Conservation (phyloP, 2,113 vertebrate species). For the Lucifuga dentata region DNA sequence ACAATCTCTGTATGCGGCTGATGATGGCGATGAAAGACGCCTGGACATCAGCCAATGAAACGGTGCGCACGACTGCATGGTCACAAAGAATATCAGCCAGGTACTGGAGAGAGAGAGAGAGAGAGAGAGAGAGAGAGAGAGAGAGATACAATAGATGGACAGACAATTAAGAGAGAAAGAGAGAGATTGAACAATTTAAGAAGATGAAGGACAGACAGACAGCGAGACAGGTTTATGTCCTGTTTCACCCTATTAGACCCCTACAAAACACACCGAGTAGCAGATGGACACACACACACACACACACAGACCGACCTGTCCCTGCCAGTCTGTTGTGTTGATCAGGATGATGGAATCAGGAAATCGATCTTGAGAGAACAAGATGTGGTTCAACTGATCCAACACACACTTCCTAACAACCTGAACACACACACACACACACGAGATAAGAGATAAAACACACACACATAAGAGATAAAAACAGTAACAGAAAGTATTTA, state of each 20-base stretch:
- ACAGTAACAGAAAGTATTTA: no score
- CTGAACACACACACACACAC: constrained; percentile 39
- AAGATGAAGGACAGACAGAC: background rate
- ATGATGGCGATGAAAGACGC: constrained; percentile 80
- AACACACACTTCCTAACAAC: constrained; percentile 79
- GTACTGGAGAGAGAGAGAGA: constrained; percentile 46
- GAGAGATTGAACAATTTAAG: no score
- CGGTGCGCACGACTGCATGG: constrained; percentile 78
- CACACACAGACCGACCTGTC: constrained; percentile 72
- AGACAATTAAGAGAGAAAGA: no score
- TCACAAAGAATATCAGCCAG: constrained; percentile 75
- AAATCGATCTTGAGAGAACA: constrained; percentile 77
- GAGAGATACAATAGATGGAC: background rate
- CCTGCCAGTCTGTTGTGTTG: constrained; percentile 80
- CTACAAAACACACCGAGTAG: no score
- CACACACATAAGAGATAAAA: no score
- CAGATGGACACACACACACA: no score
- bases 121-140: background rate
- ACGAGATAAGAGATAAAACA: no score
- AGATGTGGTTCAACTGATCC: constrained; percentile 82
- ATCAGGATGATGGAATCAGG: constrained; percentile 80
- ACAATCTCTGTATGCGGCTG: constrained; percentile 79
- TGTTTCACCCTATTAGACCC: no score
- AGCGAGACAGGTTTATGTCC: no score
- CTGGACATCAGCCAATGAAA: constrained; percentile 76